Evolutionary conservation across 2,888 invertebrate species (phyloP), one percentile per base, ranked within the genome.

Genomic region (Orchestes rusci): DNA sequence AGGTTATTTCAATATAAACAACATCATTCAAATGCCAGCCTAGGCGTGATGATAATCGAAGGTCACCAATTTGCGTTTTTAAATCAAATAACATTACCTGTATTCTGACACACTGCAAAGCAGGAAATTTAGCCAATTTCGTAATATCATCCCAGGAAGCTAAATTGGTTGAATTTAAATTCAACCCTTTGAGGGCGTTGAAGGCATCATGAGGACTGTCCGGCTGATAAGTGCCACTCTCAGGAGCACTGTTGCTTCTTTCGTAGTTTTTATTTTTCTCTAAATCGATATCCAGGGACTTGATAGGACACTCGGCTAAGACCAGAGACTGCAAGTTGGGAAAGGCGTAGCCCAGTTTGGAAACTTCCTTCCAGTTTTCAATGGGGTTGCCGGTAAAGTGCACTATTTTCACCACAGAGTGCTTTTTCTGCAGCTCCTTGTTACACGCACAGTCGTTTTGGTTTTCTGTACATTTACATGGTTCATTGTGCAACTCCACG

Each of bases 61-160:
- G n/a, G n/a, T n/a, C n/a, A n/a, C n/a, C n/a, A n/a, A n/a, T n/a
- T n/a, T n/a, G n/a, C n/a, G n/a, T n/a, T n/a, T n/a, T n/a, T n/a
- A n/a, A n/a, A n/a, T n/a, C n/a, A n/a, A n/a, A n/a, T n/a, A n/a
- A n/a, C n/a, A n/a, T 48, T 33, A 85, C 85, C 71, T 84, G 84
- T 51, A 94, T 81, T 60, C 94, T 76, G 49, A 95, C 75, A 69
- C 90, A 89, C 55, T 79, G 80, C 43, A 96, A 73, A 7, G 79
- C 76, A 1, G 88, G 90, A 70, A 93, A 93, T 62, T 79, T 79
- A 40, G 85, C 80, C 53, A 95, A 73, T 56, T 84, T 77, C 61
- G 94, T 93, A 47, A 95, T 82, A 61, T 93, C 91, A 57, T 87
- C 82, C 92, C 94, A 93, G 27, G 85, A 82, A 35, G 81, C 75